phyloP scores from a whole-genome alignment of 2,888 invertebrate genomes.

The Phragmatobia fuliginosa region DNA sequence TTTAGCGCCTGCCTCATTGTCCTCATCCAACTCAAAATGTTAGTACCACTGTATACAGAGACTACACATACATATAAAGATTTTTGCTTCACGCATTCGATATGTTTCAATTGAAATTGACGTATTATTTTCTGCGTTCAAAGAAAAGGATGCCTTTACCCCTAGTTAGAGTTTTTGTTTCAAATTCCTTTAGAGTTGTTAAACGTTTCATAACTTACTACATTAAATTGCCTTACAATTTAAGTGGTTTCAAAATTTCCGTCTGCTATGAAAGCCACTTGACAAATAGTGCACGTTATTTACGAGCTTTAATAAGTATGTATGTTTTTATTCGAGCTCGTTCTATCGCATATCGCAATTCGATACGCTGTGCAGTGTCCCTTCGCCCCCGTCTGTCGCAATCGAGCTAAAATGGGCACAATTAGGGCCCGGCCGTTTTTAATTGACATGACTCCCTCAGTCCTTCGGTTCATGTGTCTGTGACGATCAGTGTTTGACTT shows the following conservation, averaged over 20 bases:
- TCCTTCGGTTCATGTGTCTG: constrained; percentile 47
- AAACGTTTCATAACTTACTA: background rate
- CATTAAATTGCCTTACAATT: background rate
- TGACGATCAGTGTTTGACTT: constrained; percentile 53
- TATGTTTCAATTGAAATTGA: background rate
- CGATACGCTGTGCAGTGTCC: constrained; percentile 51
- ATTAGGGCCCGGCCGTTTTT: constrained; percentile 75
- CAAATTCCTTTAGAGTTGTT: background rate
- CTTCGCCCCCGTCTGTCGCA: constrained; percentile 61
- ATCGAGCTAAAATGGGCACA: constrained; percentile 76
- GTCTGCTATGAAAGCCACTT: constrained; percentile 17
- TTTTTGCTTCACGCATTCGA: background rate
- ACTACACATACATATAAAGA: no score
- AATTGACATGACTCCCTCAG: constrained; percentile 72
- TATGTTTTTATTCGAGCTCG: constrained; percentile 30
- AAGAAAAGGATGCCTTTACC: background rate
- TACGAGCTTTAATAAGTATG: constrained; percentile 19
- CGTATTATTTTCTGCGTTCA: no score
- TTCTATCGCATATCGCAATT: constrained; percentile 51
- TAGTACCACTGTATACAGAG: no score
- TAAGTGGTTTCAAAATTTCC: constrained; percentile 5
- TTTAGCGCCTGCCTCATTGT: background rate
- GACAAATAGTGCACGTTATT: constrained; percentile 28
- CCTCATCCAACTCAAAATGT: no score
- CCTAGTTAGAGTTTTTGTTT: background rate